Conservation (phyloP, 1,140 invertebrate genomes). For the Psix sp. region DNA sequence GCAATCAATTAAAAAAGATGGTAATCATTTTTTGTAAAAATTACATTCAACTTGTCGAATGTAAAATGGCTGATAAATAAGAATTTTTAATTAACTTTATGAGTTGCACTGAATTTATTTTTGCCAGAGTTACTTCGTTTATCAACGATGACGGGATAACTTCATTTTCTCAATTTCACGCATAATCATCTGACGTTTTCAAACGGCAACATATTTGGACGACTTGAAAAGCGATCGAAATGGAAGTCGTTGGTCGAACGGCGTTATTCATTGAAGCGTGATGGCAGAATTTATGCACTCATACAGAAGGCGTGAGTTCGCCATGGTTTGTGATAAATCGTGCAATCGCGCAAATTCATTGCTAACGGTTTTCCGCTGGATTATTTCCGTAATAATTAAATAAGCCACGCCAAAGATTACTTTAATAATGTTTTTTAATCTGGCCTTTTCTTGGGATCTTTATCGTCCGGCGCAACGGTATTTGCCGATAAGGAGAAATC, state of each 20-base stretch:
- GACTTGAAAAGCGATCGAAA: too few relatives aligned
- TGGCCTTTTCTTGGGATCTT: constrained; percentile 34
- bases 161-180: too few relatives aligned
- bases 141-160: too few relatives aligned
- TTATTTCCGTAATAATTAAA: constrained; percentile 57
- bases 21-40: too few relatives aligned
- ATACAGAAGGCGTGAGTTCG: constrained; percentile 9
- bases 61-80: neutral
- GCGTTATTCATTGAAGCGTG: constrained; percentile 32
- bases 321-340: constrained; percentile 36
- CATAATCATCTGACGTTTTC: too few relatives aligned
- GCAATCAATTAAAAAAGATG: constrained; percentile 45
- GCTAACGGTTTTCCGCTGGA: constrained; percentile 32
- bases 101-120: too few relatives aligned
- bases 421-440: constrained; percentile 45
- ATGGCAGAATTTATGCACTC: constrained; percentile 49
- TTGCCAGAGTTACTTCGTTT: too few relatives aligned
- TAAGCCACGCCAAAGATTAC: constrained; percentile 46
- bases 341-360: constrained; percentile 48
- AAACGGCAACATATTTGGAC: too few relatives aligned
- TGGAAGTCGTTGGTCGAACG: neutral
- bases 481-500: constrained; percentile 47
- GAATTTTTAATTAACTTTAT: neutral
- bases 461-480: constrained; percentile 50
- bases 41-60: too few relatives aligned